Evolutionary conservation across 1,140 invertebrate genomes (phyloP), one percentile per base, ranked within the genome.

Genomic region (Prorops nasuta): DNA sequence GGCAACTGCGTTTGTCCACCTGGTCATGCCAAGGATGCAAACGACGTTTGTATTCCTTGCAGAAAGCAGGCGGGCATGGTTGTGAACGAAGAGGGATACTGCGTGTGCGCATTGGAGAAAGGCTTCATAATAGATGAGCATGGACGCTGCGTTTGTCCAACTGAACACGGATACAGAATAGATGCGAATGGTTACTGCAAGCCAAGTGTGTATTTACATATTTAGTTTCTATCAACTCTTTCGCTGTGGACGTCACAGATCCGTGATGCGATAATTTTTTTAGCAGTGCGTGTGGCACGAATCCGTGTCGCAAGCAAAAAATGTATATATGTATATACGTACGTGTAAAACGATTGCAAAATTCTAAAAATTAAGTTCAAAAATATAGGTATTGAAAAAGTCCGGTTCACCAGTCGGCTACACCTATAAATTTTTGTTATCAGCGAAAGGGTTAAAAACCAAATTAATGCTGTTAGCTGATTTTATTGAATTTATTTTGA

Each of bases 111-210:
- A 28, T 63, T 89, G 3, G 85, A 87, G 44, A 83, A 85, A 47
- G 89, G 89, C 16, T 82, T 88, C 57, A 84, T 86, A 9, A 83
- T 88, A 21, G 86, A 89, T 47, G 87, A 88, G 35, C 78, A 85
- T 15, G 87, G 87, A n/a, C 81, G 81, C 44, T 96, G 92, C 68
- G 83, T 88, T 3, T 92, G 90, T 67, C 86, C 87, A 2, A 76
- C 77, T 1, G 82, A 86, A 45, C 81, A 84, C 53, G 89, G 89
- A 20, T 91, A 90, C 59, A 73, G 74, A 15, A 69, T 90, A 1
- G 85, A 88, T 22, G 56, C 68, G 0, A 71, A 80, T 42, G 87
- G 87, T 52, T 81, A 86, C 55, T 92, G 90, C 64, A 77, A 83
- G 52, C 79, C 76, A 38, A 49, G 74, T 78, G 62, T 49, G 58